These are phyloP conservation scores for Ephydatia muelleri DNA, from an alignment of 37 sponge, comb jelly and placozoan genomes.

Conservation along the genomic window DNA sequence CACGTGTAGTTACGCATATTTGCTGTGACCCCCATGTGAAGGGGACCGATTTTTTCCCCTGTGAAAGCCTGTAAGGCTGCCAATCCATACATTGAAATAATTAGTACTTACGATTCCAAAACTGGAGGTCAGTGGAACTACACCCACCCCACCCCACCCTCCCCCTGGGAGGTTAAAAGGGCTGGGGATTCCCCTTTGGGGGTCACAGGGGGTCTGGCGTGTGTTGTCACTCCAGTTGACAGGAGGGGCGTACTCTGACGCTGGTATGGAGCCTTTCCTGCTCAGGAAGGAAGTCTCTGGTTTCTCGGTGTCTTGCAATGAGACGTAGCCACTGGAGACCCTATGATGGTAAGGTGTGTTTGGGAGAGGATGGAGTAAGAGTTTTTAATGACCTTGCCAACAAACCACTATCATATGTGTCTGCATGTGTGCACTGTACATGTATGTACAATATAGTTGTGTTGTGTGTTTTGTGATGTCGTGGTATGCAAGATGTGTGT, in stretches of 20 bases:
- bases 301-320: neutral
- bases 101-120: neutral
- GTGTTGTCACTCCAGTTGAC: neutral
- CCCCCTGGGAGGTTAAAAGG: too few relatives aligned
- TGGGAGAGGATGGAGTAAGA: too few relatives aligned
- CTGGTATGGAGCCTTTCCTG: neutral
- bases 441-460: too few relatives aligned
- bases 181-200: too few relatives aligned
- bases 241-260: neutral
- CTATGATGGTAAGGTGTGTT: neutral
- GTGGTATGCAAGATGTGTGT: too few relatives aligned
- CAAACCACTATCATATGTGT: too few relatives aligned
- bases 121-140: neutral
- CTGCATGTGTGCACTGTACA: neutral
- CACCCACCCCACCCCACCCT: neutral
- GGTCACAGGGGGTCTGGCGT: too few relatives aligned
- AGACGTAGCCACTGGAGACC: neutral
- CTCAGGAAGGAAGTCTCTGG: neutral
- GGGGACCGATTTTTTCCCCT: neutral
- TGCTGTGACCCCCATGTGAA: too few relatives aligned
- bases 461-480: too few relatives aligned
- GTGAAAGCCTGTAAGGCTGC: neutral
- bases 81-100: neutral
- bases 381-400: neutral
- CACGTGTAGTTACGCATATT: too few relatives aligned